Conservation (phyloP, 2,888 invertebrate species). For the Microplitis deprimator region DNA sequence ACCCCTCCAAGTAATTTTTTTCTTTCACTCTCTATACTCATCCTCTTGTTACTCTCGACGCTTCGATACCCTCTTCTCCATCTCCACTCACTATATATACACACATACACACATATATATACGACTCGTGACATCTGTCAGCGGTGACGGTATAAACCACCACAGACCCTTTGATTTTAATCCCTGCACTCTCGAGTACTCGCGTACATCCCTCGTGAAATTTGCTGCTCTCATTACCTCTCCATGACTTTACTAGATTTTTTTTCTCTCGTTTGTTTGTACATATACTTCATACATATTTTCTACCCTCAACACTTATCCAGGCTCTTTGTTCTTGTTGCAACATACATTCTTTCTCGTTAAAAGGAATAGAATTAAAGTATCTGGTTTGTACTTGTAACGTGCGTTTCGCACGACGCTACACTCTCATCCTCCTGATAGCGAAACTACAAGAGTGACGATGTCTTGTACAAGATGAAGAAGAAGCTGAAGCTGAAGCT, state of each 20-base stretch:
- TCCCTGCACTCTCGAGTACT: constrained; percentile 22
- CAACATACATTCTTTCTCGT: not conserved
- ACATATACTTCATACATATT: not conserved
- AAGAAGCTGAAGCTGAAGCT: constrained; percentile 29
- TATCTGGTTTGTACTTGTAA: constrained; percentile 7
- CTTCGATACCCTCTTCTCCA: constrained; percentile 28
- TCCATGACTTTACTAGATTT: not conserved
- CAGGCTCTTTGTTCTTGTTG: not conserved
- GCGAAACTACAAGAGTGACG: constrained; percentile 28
- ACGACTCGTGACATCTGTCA: not conserved
- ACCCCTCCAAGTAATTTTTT: constrained; percentile 21
- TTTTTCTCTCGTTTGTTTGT: not conserved
- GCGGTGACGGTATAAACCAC: not conserved
- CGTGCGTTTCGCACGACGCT: not conserved
- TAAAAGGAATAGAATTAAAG: not conserved
- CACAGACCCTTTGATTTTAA: constrained; percentile 29
- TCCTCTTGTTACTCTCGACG: constrained; percentile 23
- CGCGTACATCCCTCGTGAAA: constrained; percentile 30
- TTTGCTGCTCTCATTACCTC: constrained; percentile 33
- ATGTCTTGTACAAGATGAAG: constrained; percentile 23
- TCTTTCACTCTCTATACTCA: constrained; percentile 28
- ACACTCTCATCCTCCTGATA: constrained; percentile 7
- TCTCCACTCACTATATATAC: not conserved
- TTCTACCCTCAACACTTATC: not conserved
- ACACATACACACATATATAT: not conserved